phyloP scores from a whole-genome alignment of 1,140 invertebrate species.

The Radopholus similis region DNA sequence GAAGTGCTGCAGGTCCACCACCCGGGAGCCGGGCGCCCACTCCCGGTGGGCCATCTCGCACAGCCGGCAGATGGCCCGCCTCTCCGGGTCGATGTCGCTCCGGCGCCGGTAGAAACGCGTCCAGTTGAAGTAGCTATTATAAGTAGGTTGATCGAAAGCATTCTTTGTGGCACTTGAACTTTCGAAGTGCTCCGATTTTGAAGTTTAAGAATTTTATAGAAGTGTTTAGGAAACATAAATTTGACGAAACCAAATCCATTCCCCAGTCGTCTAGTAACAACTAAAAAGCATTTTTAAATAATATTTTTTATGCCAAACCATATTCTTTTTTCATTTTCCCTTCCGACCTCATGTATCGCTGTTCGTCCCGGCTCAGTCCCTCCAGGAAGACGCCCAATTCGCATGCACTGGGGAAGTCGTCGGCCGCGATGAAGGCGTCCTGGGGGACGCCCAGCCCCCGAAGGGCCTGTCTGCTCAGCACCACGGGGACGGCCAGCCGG shows the following conservation, averaged over 20 bases:
- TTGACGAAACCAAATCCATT: background rate
- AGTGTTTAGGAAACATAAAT: background rate
- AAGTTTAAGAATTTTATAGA: background rate
- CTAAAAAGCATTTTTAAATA: background rate
- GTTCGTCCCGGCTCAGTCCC: background rate
- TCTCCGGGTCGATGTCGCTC: background rate
- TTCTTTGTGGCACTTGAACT: background rate
- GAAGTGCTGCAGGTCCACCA: no score
- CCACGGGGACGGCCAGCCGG: conserved; percentile 19
- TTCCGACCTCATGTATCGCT: conserved; percentile 15
- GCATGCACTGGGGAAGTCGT: conserved; percentile 17
- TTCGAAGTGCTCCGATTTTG: background rate
- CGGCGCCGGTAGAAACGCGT: background rate
- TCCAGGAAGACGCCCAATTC: conserved; percentile 8
- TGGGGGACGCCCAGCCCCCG: conserved; percentile 15
- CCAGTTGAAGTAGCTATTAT: conserved; percentile 15
- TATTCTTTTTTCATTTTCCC: background rate
- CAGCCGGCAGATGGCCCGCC: conserved; percentile 6
- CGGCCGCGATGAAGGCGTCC: conserved; percentile 26
- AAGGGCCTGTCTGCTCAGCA: conserved; percentile 11
- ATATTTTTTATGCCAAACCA: background rate
- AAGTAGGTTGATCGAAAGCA: background rate
- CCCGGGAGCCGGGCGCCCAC: background rate
- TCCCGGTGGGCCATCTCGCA: background rate
- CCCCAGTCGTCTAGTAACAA: background rate